Base-by-base conservation (phyloP, 1,140 invertebrate genomes). In the Caenorhabditis tropicalis region DNA sequence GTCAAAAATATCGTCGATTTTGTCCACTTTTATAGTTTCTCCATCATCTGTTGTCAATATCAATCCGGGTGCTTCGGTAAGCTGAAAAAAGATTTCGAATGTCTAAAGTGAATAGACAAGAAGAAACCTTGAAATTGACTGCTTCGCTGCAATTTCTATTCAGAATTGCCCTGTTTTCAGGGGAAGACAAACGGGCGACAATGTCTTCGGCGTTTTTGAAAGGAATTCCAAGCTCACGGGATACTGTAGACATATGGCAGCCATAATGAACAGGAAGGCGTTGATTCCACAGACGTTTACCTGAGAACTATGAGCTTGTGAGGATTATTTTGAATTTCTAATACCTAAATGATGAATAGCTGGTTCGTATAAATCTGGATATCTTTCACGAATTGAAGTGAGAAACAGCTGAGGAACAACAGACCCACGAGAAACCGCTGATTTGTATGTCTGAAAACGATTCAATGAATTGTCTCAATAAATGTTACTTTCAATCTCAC, bases 221-320 rank as follows among this genome's bases (percentile, higher is more conserved):
- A 36, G 65, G 36, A n/a, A 74, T 74, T 46, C 65, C 65, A 74
- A 74, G 65, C 43, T 74, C 65, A 74, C 65, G 65, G n/a, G 36
- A 74, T 46, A 74, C 65, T 10, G 65, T 74, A 3, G 65, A 74
- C 65, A 74, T 74, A n/a, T 74, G 65, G 43, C 36, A 74, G 3
- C 65, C 65, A 31, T 74, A 74, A n/a, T 74, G 65, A 74, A 74
- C 65, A 5, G 65, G 65, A 21, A 74, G 36, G 10, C 65, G 65
- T 24, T 43, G 36, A 12, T 74, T n/a, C 65, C 65, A 74, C 6
- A 74, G 65, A 12, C 65, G 65, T 9, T 74, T 74, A 19, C 58
- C 58, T 65, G n/a, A 21, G 27, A 65, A 24, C 27, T 7, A 16
- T 7, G 5, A 16, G 48, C 5, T 51, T 51, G 48, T 51, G 48